Evolutionary conservation across 1,140 invertebrate genomes (phyloP), one percentile per base, ranked within the genome.

Genomic region (Bombus confusus): DNA sequence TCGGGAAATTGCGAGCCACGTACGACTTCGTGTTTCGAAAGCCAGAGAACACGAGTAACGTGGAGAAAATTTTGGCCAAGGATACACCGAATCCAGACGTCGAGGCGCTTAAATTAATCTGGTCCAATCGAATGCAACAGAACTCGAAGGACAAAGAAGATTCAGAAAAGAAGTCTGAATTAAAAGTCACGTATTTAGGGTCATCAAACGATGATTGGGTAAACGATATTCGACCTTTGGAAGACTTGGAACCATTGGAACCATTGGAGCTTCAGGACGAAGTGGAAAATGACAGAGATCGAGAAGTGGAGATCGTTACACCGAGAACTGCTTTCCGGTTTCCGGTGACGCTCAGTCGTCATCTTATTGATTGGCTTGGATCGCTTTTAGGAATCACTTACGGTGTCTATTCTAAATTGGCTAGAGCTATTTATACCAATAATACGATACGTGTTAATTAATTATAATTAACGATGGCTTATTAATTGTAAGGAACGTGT

Each of bases 11-110:
- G 77, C 90, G 91, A 71, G 86, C 93, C 47, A 93, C 92, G 5
- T 94, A 94, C 71, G 85, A 94, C 39, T 92, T 93, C 64, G 91
- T 94, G 31, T 93, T 94, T 69, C 93, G 87, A 72, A 92, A 92
- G 73, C 72, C 90, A 0, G 91, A 93, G 39, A 91, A 93, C 68
- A 86, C 88, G 1, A 93, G 88, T 41, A 91, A 93, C 72, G 85
- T 93, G 57, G 92, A 92, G 69, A 91, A 90, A 52, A 92, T 93
- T 72, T 22, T 90, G 2, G 39, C 64, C 0, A 91, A 86, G 22
- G 66, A 83, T 10, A 66, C 43, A 13, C 28, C 86, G 3, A 71
- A 85, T 47, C 52, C 90, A 12, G 71, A 89, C 12, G 28, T 75
- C 10, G 71, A 87, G 25, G 1, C 81, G 10, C 31, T 80, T 4